Percentiles rank a stretch among this genome's conserved stretches.
phyloP scores from a whole-genome alignment of 2,113 vertebrate genomes.

The Struthidea cinerea region DNA sequence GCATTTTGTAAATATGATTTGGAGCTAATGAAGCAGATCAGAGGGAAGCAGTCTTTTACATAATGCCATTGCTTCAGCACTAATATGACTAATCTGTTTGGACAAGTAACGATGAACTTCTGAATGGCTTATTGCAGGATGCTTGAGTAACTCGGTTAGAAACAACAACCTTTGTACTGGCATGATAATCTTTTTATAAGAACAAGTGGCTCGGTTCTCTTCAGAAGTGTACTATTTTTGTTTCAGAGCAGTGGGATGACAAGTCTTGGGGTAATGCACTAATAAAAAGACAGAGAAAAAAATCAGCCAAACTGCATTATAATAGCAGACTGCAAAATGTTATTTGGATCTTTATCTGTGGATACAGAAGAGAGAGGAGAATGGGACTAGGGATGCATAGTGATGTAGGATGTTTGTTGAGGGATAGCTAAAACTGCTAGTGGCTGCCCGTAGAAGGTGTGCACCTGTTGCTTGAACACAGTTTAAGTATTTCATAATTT shows the following conservation, averaged over 20 bases:
- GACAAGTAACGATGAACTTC: slow-evolving; percentile 68
- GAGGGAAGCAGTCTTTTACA: slow-evolving; percentile 34
- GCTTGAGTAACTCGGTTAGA: slow-evolving; percentile 68
- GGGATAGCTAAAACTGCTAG: not conserved
- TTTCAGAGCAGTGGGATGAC: slow-evolving; percentile 25
- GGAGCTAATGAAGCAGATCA: slow-evolving; percentile 48
- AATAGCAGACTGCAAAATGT: not conserved
- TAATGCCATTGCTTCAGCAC: slow-evolving; percentile 41
- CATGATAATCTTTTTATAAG: slow-evolving; percentile 36
- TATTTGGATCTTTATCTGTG: not conserved
- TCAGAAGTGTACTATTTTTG: slow-evolving; percentile 41
- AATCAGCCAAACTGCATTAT: not conserved
- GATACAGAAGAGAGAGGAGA: not conserved
- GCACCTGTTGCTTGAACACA: not conserved
- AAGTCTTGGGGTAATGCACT: not conserved
- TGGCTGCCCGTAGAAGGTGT: not conserved
- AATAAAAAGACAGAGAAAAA: not conserved
- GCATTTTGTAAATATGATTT: slow-evolving; percentile 42
- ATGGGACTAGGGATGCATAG: not conserved
- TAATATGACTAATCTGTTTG: slow-evolving; percentile 68
- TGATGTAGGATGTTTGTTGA: not conserved
- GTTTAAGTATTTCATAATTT: not conserved
- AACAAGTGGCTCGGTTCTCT: slow-evolving; percentile 36
- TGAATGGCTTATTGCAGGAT: slow-evolving; percentile 69
- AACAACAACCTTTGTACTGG: slow-evolving; percentile 68